Evolutionary conservation across 1,140 invertebrate genomes (phyloP), one percentile per base, ranked within the genome.

Genomic region (Ips typographus): DNA sequence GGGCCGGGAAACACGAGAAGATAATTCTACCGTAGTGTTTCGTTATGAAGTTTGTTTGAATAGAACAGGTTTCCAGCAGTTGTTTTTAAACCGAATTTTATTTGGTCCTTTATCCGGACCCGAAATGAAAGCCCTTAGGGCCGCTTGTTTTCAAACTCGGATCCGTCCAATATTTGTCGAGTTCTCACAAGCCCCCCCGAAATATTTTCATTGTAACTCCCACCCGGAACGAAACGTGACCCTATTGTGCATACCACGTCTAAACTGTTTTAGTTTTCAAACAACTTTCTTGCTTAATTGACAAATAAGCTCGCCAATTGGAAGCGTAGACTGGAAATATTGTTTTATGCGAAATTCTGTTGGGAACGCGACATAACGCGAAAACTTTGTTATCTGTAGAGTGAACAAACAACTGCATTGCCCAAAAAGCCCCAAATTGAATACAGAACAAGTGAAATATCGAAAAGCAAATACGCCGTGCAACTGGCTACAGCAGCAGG

Each of bases 41-140:
- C 65, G 57, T 68, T 68, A 68, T 68, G 40, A 68, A 68, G 65
- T 68, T 68, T 68, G 65, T 68, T 68, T 68, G 65, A 68, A 68
- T 68, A 68, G 65, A 60, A 51, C 56, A 68, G 65, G 44, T 68
- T 68, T 40, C 42, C 43, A 41, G 65, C 58, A 68, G 65, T 60
- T 68, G 65, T 47, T 68, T 60, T 60, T 39, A 65, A 68, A 55
- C 47, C 59, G 57, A 60, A 68, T 59, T 68, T 68, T 68, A 68
- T 68, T 68, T 68, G 47, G 65, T n/a, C 47, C 58, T 66, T 59
- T 66, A 57, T 66, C 64, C 58, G 40, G 55, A n/a, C 41, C 4
- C n/a, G 55, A 42, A 68, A 60, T 52, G 53, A 52, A 52, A 60
- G 60, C 57, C 37, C 22, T 41, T 36, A 57, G n/a, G 47, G 57